Evolutionary conservation across 2,797 vertebrate genomes (phyloP), one percentile per base, ranked within the genome.

Genomic region (Dermochelys coriacea): DNA sequence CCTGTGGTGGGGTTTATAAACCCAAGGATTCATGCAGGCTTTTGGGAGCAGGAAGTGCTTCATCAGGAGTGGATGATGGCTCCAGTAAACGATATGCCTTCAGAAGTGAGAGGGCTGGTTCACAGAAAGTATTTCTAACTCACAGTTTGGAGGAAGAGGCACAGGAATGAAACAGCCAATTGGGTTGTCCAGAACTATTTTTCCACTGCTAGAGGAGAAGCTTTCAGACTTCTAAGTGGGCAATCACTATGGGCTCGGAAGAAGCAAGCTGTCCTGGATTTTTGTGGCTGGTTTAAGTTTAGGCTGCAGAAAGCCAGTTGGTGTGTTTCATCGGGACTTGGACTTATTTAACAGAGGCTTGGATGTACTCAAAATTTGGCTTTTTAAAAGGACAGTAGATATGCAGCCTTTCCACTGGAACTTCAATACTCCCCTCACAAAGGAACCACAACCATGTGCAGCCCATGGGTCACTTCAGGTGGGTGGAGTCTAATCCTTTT

Each of bases 51-150:
- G 55, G 82, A 87, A 52, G 8, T 1, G 4, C 7, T 10, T 52
- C 5, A 57, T 6, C 37, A 86, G 11, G 4, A 61, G 12, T 0
- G 3, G 37, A 25, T 0, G 1, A 59, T 83, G 88, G n/a, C 55
- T 3, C 37, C 52, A 12, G 25, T 57, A 57, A 54, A 34, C 50
- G 57, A 90, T 81, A 83, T 81, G 34, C 9, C 3, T 50, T 23
- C 52, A 79, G 45, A 2, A 9, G 16, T 71, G 12, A 84, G 47
- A 47, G 10, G 10, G 19, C 6, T 47, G 45, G 55, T 45, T 84
- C 49, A 45, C 29, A 27, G 16, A 19, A 82, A 84, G 31, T 49
- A 5, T 29, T 45, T 80, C 37, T 81, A 0, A 41, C 41, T 81
- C 75, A 25, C 11, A 88, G 49, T 6, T 86, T n/a, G 14, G 15